phyloP scores from a whole-genome alignment of 1,140 invertebrate species.

The Andricus grossulariae region DNA sequence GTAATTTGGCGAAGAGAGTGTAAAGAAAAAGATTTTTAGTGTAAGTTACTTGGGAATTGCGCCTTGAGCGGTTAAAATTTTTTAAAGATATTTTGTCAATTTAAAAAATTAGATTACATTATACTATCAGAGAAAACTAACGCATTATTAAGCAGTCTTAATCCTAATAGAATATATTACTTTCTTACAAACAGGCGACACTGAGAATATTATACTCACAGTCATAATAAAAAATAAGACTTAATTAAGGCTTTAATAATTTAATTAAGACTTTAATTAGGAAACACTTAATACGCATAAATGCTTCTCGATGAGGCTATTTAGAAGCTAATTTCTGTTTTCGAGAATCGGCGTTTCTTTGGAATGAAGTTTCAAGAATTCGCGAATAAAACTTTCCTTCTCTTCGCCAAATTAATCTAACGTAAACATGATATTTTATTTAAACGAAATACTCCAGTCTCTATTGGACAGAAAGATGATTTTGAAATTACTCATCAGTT shows the following conservation, averaged over 20 bases:
- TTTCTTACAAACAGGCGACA: slow-evolving; percentile 18
- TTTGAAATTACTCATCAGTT: slow-evolving; percentile 7
- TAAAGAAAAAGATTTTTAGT: background rate
- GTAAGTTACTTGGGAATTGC: background rate
- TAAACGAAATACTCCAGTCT: slow-evolving; percentile 8
- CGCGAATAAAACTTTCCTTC: background rate
- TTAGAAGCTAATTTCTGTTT: background rate
- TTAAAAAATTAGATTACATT: background rate
- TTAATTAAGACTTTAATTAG: too few species aligned
- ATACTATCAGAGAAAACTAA: background rate
- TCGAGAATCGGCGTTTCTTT: background rate
- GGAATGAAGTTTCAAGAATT: background rate
- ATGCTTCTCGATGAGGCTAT: too few species aligned
- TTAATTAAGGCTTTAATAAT: background rate
- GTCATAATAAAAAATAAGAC: background rate
- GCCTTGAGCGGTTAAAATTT: background rate
- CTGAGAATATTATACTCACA: background rate
- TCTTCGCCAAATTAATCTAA: slow-evolving; percentile 9
- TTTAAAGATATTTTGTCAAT: background rate
- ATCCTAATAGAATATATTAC: slow-evolving; percentile 3
- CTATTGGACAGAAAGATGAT: background rate
- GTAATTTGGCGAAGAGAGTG: slow-evolving; percentile 13
- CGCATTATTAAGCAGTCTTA: background rate
- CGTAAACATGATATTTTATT: background rate
- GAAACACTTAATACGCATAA: too few species aligned